Conservation (phyloP, 2,113 vertebrate genomes). For the Muntiacus muntjak region DNA sequence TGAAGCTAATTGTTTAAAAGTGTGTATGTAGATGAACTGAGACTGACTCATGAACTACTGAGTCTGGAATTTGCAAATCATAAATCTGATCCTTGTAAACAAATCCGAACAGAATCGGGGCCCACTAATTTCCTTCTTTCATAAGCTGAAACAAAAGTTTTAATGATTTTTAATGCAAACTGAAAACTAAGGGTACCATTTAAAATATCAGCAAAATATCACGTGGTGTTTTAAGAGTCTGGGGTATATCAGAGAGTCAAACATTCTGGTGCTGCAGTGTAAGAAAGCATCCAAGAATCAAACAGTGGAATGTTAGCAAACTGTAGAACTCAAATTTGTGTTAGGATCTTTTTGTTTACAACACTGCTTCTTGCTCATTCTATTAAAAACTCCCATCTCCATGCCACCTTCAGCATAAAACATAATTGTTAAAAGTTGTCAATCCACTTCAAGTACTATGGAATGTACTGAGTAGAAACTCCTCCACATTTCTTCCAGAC, state of each 20-base stretch:
- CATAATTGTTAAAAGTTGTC: background rate
- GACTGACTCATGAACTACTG: conserved; percentile 2
- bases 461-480: background rate
- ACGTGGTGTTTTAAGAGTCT: background rate
- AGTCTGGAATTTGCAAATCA: conserved; percentile 58
- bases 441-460: background rate
- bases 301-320: background rate
- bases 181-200: background rate
- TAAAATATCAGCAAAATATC: background rate
- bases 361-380: background rate
- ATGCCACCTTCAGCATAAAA: background rate
- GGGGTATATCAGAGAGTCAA: background rate
- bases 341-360: background rate
- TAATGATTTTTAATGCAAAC: background rate
- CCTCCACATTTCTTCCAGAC: background rate
- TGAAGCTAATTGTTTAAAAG: conserved; percentile 46
- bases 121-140: conserved; percentile 29
- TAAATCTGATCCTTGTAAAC: conserved; percentile 65
- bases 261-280: background rate
- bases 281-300: background rate
- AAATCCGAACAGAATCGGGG: conserved; percentile 38
- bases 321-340: background rate
- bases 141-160: conserved; percentile 8
- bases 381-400: background rate
- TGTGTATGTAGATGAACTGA: conserved; percentile 32